Conservation (phyloP, 2,113 vertebrate species). For the Cephalopterus ornatus region DNA sequence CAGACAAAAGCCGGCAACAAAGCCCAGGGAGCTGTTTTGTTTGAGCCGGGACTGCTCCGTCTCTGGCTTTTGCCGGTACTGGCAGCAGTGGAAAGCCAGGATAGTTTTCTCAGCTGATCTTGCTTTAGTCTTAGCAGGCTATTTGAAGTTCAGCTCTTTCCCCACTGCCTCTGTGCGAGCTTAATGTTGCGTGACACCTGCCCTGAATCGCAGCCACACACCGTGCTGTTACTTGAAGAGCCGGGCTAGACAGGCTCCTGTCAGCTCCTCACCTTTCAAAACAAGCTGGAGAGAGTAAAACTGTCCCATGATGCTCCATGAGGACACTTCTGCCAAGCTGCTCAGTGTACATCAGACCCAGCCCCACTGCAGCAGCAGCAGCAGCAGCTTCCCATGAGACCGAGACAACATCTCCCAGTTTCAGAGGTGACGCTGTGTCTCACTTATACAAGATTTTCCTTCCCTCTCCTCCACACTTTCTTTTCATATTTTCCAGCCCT, state of each 20-base stretch:
- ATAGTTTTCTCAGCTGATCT: neutral
- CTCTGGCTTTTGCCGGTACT: neutral
- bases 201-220: accelerated
- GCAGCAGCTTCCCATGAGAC: neutral
- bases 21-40: neutral
- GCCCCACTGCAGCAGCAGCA: neutral
- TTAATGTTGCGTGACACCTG: accelerated
- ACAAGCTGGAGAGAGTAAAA: neutral
- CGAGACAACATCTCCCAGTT: neutral
- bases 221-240: neutral
- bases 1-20: neutral
- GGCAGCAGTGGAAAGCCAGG: neutral
- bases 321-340: neutral
- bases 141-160: neutral
- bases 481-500: neutral
- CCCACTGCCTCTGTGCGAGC: neutral
- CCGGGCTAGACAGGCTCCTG: neutral
- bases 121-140: neutral
- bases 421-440: neutral
- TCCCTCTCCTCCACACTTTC: neutral
- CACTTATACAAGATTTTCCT: neutral
- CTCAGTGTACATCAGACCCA: neutral
- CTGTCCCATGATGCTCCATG: neutral
- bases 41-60: neutral
- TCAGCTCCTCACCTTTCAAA: neutral